Base-by-base conservation (phyloP, 2,888 invertebrate species). In the Lepeophtheirus nordmannii region DNA sequence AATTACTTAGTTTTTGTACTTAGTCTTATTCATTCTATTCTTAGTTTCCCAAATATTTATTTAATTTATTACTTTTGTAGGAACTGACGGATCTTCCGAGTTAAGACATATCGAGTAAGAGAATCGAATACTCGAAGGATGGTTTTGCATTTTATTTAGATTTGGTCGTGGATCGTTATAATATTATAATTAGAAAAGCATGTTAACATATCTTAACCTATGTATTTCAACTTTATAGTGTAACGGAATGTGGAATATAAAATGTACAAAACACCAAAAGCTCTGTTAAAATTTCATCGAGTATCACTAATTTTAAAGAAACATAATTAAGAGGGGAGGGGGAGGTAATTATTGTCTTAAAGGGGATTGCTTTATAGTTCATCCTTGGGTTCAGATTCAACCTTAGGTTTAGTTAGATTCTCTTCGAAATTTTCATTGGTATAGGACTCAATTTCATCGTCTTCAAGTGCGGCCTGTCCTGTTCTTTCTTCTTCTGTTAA, bases 401-500 rank as follows among this genome's bases (percentile, higher is more conserved):
- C 60, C 7, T 38, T 7, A 2, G 60, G 30, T n/a, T 60, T 60
- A 30, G 20, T 20, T 14, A 63, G 20, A 37, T 46, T 37, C 3
- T 22, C 66, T 30, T 66, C 58, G 22, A 66, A 66, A 17, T 58
- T 66, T 60, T 66, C 66, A 39, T 17, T 53, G 14, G 66, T 66
- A 60, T 39, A 66, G 41, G 59, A 58, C 30, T 60, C 58, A 22
- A 66, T 59, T 41, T 66, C 66, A 12, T 66, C 66, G 11, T 66
- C 66, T 3, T 60, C 60, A 17, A 17, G 14, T 11, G 59, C 46
- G 12, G 23, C 66, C n/a, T 66, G 38, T 1, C 65, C 65, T 1
- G 58, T 65, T 17, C 66, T 30, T 40, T 69, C 69, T 56, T 69
- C 69, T n/a, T 69, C 69, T 9, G 69, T 67, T 23, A 69, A 57